Base-by-base conservation (phyloP, 1,140 invertebrate genomes). In the Tyrophagus putrescentiae region DNA sequence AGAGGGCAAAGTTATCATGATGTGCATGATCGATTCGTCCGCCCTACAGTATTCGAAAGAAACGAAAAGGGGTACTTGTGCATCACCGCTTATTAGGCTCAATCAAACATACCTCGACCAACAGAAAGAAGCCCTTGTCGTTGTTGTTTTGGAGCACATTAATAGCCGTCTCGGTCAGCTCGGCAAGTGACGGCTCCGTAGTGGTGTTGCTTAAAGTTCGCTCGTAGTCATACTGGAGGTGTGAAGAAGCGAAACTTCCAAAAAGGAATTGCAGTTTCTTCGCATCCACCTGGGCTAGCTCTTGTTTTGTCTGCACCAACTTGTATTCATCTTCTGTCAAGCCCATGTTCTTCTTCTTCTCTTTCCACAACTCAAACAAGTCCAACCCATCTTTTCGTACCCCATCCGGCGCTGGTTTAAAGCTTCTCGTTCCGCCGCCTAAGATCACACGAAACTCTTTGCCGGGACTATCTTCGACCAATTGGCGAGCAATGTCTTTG, bases 141-240 rank as follows among this genome's bases (percentile, higher is more conserved):
- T 61, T 42, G 57, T 70, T 70, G 54, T 70, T 61, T 11, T 16
- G 27, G 4, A 96, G 70, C 28, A 95, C 78, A 70, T 84, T 79
- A 3, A 97, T 77, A 0, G 91, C 89, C 16, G 83, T 82, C 60
- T 78, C 72, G 0, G 86, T 88, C 92, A 97, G 95, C 50, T 92
- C 80, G 9, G 79, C 77, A 3, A 97, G 70, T 1, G 84, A 76
- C 5, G 80, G 79, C 59, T 79, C 73, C 39, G 84, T 85, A 0
- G 62, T 28, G n/a, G 34, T 31, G 45, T 33, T n/a, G 61, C 36
- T 11, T 21, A 34, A 25, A 13, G n/a, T 18, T 62, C 71, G 53
- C 21, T 73, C 70, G 3, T 67, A 16, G 42, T 74, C 72, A 60
- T 69, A 75, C 7, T 67, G 53, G 70, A 76, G 70, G 56, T 74